phyloP scores from a whole-genome alignment of 2,113 vertebrate species.

The Hemicordylus capensis region DNA sequence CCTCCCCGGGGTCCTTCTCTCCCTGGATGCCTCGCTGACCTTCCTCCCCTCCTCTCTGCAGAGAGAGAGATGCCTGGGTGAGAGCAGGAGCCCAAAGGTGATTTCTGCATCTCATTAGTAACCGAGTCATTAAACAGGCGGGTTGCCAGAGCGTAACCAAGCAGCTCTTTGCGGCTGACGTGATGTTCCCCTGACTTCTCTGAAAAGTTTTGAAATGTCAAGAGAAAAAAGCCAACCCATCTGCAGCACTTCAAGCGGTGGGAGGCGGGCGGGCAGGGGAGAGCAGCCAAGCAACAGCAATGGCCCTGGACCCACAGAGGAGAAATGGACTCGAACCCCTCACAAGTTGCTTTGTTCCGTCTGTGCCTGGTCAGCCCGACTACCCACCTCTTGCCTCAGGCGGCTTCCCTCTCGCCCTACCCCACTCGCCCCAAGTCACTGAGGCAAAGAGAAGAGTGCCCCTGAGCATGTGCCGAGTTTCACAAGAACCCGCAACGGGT shows the following conservation, averaged over 20 bases:
- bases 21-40: not conserved
- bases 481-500: not conserved
- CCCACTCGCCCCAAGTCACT: no score
- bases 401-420: not conserved
- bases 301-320: not conserved
- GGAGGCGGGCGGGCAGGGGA: not conserved
- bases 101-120: not conserved
- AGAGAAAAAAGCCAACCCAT: not conserved
- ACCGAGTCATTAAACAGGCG: not conserved
- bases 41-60: not conserved
- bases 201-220: conserved; percentile 4
- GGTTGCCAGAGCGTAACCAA: not conserved
- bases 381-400: not conserved
- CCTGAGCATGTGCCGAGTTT: not conserved
- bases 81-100: not conserved
- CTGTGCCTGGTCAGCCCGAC: not conserved
- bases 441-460: not conserved
- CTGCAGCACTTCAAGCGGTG: not conserved
- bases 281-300: no score
- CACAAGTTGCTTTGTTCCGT: not conserved
- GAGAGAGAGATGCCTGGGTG: not conserved
- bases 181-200: not conserved
- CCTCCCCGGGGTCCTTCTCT: no score
- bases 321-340: not conserved
- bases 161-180: not conserved